Conservation (phyloP, 2,113 vertebrate genomes). For the Abramis brama region DNA sequence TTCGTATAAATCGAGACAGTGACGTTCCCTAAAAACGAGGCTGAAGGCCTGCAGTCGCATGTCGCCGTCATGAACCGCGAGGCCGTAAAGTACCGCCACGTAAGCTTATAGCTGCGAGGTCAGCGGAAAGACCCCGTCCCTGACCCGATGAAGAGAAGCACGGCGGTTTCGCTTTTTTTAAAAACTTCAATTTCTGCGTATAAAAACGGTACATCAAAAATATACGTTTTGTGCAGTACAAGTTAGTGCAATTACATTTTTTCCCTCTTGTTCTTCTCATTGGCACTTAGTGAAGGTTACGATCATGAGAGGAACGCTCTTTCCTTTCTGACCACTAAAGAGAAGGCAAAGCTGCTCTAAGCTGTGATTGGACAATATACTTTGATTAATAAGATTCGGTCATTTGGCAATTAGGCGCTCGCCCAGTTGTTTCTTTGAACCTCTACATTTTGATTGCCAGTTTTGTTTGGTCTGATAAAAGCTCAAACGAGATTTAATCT, state of each 20-base stretch:
- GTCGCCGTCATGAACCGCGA: background rate
- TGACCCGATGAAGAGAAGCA: constrained; percentile 62
- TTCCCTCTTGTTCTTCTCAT: constrained; percentile 72
- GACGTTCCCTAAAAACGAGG: constrained; percentile 31
- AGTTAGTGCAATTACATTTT: constrained; percentile 78
- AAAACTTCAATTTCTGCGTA: constrained; percentile 65
- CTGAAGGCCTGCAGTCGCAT: background rate
- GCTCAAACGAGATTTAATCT: background rate
- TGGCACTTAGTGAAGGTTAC: constrained; percentile 82
- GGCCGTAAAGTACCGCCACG: constrained; percentile 51
- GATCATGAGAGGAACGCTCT: constrained; percentile 61
- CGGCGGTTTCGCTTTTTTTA: constrained; percentile 60
- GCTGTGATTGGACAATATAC: constrained; percentile 51
- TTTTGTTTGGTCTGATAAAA: constrained; percentile 5
- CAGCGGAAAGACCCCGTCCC: constrained; percentile 61
- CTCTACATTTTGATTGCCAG: background rate
- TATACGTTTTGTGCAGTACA: constrained; percentile 75
- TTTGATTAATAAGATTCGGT: background rate
- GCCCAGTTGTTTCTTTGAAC: constrained; percentile 1
- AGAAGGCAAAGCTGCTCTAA: constrained; percentile 62
- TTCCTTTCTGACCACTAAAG: constrained; percentile 34
- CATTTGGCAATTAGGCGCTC: background rate
- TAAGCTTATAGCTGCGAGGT: constrained; percentile 58
- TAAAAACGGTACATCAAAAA: constrained; percentile 75
- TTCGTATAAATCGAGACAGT: constrained; percentile 28